Percentiles rank a stretch among this genome's conserved stretches.
Conservation (phyloP, 2,113 vertebrate genomes). For the Stomatorhinus ivindoensis region DNA sequence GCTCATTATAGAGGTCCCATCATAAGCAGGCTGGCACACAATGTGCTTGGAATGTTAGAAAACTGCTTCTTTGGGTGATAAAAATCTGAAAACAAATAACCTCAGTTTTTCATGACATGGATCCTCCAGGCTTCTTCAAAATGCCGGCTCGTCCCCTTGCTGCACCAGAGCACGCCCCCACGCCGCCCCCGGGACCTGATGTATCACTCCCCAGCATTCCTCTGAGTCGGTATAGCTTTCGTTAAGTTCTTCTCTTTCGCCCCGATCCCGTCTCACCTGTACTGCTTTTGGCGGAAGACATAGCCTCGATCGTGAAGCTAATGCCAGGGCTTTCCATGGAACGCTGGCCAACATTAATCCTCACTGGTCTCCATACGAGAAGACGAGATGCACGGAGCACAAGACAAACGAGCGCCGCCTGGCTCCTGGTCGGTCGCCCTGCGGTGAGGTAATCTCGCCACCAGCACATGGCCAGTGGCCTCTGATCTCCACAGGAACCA, state of each 20-base stretch:
- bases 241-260: neutral
- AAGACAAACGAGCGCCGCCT: neutral
- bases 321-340: neutral
- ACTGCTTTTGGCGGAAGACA: neutral
- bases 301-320: neutral
- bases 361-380: neutral
- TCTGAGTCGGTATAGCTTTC: constrained; percentile 18
- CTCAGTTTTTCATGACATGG: constrained; percentile 26
- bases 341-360: neutral
- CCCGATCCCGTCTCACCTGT: neutral
- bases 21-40: neutral
- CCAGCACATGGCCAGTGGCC: neutral
- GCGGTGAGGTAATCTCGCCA: neutral
- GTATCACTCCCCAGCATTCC: constrained; percentile 20
- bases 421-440: too few relatives aligned
- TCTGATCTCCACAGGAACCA: neutral
- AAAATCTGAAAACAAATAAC: constrained; percentile 39
- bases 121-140: constrained; percentile 26
- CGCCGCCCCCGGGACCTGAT: constrained; percentile 18
- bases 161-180: constrained; percentile 18
- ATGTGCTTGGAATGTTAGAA: neutral
- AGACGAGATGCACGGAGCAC: neutral
- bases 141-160: constrained; percentile 20
- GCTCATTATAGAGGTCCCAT: neutral
- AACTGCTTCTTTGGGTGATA: neutral